Conservation (phyloP, 2,113 vertebrate species). For the Paedocypris sp. region DNA sequence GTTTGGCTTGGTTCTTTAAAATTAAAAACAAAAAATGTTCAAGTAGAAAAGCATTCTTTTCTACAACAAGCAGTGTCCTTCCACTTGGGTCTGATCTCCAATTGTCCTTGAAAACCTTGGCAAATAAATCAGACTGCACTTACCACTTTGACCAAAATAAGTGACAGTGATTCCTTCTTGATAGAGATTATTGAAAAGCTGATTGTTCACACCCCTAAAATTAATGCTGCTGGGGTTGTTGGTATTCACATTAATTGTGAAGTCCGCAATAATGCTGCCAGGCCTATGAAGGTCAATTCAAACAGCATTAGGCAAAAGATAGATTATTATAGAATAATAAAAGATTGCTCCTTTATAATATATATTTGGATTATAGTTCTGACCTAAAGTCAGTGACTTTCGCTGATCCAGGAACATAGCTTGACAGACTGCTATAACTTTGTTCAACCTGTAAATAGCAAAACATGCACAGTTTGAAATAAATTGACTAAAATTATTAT, state of each 20-base stretch:
- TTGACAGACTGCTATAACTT: background rate
- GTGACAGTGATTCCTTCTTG: background rate
- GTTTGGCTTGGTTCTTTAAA: too few species aligned
- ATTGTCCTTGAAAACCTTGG: too few species aligned
- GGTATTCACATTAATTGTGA: constrained; percentile 15
- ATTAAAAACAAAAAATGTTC: too few species aligned
- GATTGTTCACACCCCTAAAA: constrained; percentile 16
- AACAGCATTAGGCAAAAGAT: background rate
- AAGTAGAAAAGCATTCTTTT: too few species aligned
- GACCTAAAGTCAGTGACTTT: background rate
- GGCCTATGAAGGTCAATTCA: constrained; percentile 32
- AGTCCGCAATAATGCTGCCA: constrained; percentile 49
- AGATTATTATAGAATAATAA: background rate
- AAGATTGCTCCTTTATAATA: background rate
- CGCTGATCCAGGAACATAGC: background rate
- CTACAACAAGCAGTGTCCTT: too few species aligned
- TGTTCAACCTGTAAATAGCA: constrained; percentile 15
- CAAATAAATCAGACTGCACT: background rate
- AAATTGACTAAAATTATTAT: too few species aligned
- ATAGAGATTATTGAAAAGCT: background rate
- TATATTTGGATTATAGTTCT: background rate
- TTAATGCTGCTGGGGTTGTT: background rate
- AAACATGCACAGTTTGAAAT: too few species aligned
- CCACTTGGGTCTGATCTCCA: too few species aligned
- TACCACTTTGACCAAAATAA: constrained; percentile 16